These are phyloP conservation scores for Cerastis leucographa DNA, from an alignment of 2,888 invertebrate species.

Conservation along the genomic window DNA sequence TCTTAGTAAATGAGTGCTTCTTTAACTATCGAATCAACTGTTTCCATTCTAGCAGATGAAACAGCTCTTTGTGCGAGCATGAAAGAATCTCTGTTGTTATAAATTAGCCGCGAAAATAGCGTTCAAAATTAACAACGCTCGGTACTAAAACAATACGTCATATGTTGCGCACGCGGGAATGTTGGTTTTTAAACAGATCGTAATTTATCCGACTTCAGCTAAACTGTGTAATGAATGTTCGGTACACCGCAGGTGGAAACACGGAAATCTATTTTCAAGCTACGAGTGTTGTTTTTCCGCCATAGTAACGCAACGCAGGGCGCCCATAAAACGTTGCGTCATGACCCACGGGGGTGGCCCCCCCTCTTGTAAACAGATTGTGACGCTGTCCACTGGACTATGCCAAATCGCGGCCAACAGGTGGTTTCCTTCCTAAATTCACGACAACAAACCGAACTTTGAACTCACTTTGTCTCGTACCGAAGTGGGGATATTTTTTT, in stretches of 20 bases:
- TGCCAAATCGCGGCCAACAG: conserved; percentile 87
- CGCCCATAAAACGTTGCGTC: conserved; percentile 88
- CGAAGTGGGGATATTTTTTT: conserved; percentile 41
- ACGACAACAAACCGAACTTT: conserved; percentile 52
- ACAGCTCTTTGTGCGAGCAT: conserved; percentile 69
- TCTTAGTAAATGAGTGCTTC: conserved; percentile 48
- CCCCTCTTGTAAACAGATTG: conserved; percentile 89
- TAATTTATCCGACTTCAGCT: conserved; percentile 68
- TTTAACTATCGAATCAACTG: conserved; percentile 38
- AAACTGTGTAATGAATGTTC: conserved; percentile 77
- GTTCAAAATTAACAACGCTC: conserved; percentile 57
- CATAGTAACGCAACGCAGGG: conserved; percentile 85
- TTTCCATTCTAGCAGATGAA: conserved; percentile 55
- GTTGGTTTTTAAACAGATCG: conserved; percentile 68
- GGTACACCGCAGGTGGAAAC: conserved; percentile 79
- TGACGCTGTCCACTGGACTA: conserved; percentile 85
- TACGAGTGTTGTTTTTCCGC: conserved; percentile 87
- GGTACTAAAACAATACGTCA: conserved; percentile 59
- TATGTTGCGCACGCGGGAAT: conserved; percentile 55
- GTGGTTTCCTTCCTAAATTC: conserved; percentile 79
- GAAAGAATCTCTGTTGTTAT: conserved; percentile 68
- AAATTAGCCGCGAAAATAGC: conserved; percentile 73
- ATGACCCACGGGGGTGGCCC: conserved; percentile 81
- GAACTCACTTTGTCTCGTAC: conserved; percentile 54
- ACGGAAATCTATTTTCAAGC: conserved; percentile 87